A percentile compares a stretch with the other conserved stretches of the same genome.
Conservation (phyloP, 1,140 invertebrate genomes). For the Brachionus manjavacas region DNA sequence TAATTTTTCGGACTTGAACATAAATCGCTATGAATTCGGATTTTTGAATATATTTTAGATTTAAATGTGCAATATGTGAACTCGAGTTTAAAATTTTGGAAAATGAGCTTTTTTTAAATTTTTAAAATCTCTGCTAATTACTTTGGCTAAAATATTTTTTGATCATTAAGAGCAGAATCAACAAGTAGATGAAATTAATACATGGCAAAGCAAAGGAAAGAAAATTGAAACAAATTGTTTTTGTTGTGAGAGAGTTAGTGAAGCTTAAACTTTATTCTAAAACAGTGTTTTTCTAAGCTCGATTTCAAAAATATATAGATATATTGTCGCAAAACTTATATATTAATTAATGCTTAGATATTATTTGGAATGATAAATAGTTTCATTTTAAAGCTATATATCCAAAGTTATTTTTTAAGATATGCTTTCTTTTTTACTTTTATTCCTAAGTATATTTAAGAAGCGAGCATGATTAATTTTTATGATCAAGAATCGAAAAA, state of each 20-base stretch:
- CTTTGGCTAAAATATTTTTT: background rate
- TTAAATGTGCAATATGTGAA: no score
- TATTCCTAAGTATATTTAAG: background rate
- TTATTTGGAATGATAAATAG: constrained; percentile 20
- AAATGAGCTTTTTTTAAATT: background rate
- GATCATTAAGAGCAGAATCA: constrained; percentile 9
- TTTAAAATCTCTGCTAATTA: background rate
- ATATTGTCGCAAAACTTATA: background rate
- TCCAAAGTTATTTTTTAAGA: background rate
- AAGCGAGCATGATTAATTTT: background rate
- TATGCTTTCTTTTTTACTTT: background rate
- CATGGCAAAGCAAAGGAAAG: background rate
- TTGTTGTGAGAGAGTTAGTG: background rate
- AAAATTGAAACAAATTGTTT: background rate
- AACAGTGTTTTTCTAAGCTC: background rate
- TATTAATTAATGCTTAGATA: background rate
- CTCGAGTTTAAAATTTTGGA: no score
- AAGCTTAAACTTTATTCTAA: constrained; percentile 26
- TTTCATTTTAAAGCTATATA: constrained; percentile 11
- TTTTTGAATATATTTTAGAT: no score
- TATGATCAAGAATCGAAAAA: background rate
- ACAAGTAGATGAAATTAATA: background rate
- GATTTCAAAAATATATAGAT: background rate
- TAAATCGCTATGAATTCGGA: no score
- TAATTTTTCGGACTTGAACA: background rate